Evolutionary conservation across 2,797 vertebrate genomes (phyloP).

Genomic region (Phalloptychus januarius): DNA sequence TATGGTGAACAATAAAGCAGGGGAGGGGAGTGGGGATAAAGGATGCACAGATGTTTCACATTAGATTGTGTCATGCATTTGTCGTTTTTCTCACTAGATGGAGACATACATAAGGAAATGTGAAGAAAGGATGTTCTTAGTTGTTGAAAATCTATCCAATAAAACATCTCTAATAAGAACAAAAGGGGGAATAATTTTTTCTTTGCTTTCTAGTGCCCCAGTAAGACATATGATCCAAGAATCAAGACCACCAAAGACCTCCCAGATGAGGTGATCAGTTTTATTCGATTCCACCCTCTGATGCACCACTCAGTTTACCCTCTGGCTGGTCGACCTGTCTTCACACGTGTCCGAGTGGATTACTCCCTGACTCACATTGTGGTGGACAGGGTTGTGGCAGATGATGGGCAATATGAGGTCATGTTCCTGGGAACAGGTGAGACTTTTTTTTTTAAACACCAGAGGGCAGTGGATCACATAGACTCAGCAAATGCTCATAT

Average conservation of each 20-base stretch:
- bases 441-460: constrained; percentile 49
- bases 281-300: constrained; percentile 90
- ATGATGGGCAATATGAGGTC: constrained; percentile 96
- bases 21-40: not conserved
- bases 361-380: constrained; percentile 92
- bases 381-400: constrained; percentile 93
- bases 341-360: constrained; percentile 89
- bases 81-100: constrained; percentile 64
- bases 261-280: constrained; percentile 94
- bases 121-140: not conserved
- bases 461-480: constrained; percentile 62
- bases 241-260: constrained; percentile 97
- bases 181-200: not conserved
- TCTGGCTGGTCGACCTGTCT: constrained; percentile 85
- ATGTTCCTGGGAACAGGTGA: constrained; percentile 98
- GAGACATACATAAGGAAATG: constrained; percentile 54
- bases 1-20: not conserved
- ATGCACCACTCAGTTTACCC: constrained; percentile 90
- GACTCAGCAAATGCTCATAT: not conserved
- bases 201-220: constrained; percentile 86
- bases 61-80: constrained; percentile 26
- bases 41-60: constrained; percentile 49
- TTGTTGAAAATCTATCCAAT: not conserved
- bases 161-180: not conserved
- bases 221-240: constrained; percentile 92